These are phyloP conservation scores for Zelostemma sp. DNA, from an alignment of 1,140 invertebrate genomes.

Conservation along the genomic window DNA sequence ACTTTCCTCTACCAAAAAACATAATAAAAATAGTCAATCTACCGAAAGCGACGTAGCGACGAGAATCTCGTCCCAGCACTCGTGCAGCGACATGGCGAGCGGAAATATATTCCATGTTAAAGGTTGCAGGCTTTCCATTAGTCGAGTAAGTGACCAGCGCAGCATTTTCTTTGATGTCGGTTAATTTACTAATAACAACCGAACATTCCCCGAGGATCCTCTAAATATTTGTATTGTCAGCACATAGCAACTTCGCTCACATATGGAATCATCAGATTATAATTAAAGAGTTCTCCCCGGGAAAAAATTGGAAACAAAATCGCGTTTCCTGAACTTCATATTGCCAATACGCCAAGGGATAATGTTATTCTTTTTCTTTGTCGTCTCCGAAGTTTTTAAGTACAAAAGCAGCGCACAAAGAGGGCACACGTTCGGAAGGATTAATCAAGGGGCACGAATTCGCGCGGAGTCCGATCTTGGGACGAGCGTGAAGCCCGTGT, in stretches of 20 bases:
- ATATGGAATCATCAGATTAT: constrained; percentile 56
- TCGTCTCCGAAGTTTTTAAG: constrained; percentile 34
- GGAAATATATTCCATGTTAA: constrained; percentile 40
- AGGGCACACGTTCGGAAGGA: constrained; percentile 45
- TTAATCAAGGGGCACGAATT: constrained; percentile 47
- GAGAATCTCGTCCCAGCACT: too few relatives aligned
- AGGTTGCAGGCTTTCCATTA: constrained; percentile 65
- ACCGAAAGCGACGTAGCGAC: too few relatives aligned
- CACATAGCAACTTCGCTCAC: constrained; percentile 55
- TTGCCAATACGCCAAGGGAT: constrained; percentile 15
- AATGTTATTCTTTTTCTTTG: constrained; percentile 27
- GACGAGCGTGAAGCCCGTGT: constrained; percentile 29
- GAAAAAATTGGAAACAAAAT: too few relatives aligned
- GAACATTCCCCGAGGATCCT: constrained; percentile 49
- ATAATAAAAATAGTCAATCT: too few relatives aligned
- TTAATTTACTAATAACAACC: constrained; percentile 71
- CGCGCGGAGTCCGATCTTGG: constrained; percentile 26
- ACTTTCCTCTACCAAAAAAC: too few relatives aligned
- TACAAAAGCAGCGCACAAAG: constrained; percentile 46
- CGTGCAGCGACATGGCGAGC: constrained; percentile 28
- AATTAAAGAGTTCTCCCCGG: constrained; percentile 37
- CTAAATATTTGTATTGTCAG: constrained; percentile 68
- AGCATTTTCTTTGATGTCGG: constrained; percentile 70
- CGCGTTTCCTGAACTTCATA: too few relatives aligned
- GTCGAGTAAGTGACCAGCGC: constrained; percentile 64